Evolutionary conservation across 2,888 invertebrate genomes (phyloP).

Genomic region (Watsonalla cultraria): DNA sequence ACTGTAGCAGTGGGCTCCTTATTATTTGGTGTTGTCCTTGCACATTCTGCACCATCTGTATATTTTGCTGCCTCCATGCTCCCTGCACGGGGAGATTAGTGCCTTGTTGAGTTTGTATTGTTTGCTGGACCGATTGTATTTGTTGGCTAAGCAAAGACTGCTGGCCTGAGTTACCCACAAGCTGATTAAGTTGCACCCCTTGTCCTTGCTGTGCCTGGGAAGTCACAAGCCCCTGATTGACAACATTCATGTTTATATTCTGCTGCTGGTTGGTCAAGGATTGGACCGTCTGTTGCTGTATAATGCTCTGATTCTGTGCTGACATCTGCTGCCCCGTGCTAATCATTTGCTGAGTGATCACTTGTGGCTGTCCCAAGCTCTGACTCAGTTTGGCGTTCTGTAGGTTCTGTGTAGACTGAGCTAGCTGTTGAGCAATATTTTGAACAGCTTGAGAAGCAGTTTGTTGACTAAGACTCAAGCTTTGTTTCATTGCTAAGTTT

Average conservation of each 20-base stretch:
- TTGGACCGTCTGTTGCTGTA: slow-evolving; percentile 69
- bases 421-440: slow-evolving; percentile 68
- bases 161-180: slow-evolving; percentile 59
- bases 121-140: slow-evolving; percentile 70
- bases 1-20: slow-evolving; percentile 66
- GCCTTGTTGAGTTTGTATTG: slow-evolving; percentile 60
- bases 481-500: slow-evolving; percentile 67
- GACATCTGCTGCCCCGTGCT: slow-evolving; percentile 72
- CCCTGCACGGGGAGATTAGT: slow-evolving; percentile 57
- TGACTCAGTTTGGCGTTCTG: slow-evolving; percentile 73
- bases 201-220: slow-evolving; percentile 58
- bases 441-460: slow-evolving; percentile 64
- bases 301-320: slow-evolving; percentile 57
- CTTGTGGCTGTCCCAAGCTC: slow-evolving; percentile 62
- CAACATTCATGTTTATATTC: slow-evolving; percentile 68
- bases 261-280: slow-evolving; percentile 64
- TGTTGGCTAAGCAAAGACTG: slow-evolving; percentile 70
- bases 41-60: slow-evolving; percentile 73
- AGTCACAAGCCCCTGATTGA: slow-evolving; percentile 60
- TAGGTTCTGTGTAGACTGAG: slow-evolving; percentile 64
- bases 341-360: slow-evolving; percentile 64
- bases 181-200: slow-evolving; percentile 65
- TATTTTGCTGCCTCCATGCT: slow-evolving; percentile 71
- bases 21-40: slow-evolving; percentile 76
- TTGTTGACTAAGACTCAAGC: slow-evolving; percentile 63